These are phyloP conservation scores for Vidua chalybeata DNA, from an alignment of 2,113 vertebrate species.

Conservation along the genomic window DNA sequence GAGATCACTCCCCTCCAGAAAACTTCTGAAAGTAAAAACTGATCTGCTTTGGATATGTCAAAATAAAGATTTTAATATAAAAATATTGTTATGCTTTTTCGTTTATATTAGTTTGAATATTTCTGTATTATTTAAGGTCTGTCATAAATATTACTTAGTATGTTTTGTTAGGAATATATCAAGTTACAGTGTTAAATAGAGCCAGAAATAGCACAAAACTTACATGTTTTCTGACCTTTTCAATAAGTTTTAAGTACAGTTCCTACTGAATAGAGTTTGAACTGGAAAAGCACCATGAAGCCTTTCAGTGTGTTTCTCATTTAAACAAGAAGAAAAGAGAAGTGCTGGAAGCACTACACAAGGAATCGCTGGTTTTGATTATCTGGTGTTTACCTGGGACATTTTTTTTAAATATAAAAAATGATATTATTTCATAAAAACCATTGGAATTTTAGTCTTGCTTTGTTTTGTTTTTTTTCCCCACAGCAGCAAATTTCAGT, in stretches of 20 bases:
- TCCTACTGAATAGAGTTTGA: neutral
- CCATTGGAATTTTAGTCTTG: accelerated
- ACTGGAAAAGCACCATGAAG: neutral
- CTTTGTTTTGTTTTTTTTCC: neutral
- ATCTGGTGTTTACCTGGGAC: neutral
- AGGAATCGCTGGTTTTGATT: neutral
- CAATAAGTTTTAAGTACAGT: neutral
- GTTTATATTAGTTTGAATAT: neutral
- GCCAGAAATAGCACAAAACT: neutral
- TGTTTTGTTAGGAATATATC: neutral
- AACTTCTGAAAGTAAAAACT: neutral
- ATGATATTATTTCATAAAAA: neutral
- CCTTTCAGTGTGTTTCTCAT: neutral
- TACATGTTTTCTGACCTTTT: neutral
- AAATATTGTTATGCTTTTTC: neutral
- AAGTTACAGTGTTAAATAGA: neutral
- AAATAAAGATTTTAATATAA: neutral
- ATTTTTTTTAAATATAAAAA: neutral
- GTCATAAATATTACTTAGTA: neutral
- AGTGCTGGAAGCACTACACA: neutral
- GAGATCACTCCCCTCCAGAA: neutral
- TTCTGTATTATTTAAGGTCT: neutral
- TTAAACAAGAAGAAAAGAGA: neutral
- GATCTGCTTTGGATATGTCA: neutral
- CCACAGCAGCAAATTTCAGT: neutral